These are phyloP conservation scores for Kuschelorhynchus macadamiae DNA, from an alignment of 2,888 invertebrate species.

Conservation along the genomic window DNA sequence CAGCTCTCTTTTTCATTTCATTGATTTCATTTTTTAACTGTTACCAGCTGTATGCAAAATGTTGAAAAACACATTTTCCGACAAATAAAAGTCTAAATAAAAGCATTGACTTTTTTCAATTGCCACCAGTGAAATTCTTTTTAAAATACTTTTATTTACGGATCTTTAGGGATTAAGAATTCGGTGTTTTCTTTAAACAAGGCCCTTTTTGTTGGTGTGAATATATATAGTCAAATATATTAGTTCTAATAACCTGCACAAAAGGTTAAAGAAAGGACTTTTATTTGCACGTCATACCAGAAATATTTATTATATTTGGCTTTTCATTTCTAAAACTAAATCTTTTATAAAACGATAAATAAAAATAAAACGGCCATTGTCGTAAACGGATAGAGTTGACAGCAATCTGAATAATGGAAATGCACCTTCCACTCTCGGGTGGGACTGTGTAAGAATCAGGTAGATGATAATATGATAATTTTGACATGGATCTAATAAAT, in stretches of 20 bases:
- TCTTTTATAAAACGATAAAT: conserved; percentile 38
- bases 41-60: too few relatives aligned
- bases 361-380: conserved; percentile 35
- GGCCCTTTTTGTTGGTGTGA: neutral
- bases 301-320: conserved; percentile 34
- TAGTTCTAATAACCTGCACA: conserved; percentile 29
- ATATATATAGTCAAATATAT: conserved; percentile 5
- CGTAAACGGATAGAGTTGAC: conserved; percentile 37
- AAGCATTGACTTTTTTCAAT: too few relatives aligned
- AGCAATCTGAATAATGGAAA: conserved; percentile 38
- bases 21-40: too few relatives aligned
- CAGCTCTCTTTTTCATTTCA: too few relatives aligned
- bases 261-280: conserved; percentile 24
- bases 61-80: too few relatives aligned
- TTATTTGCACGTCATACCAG: conserved; percentile 29
- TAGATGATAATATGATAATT: conserved; percentile 42
- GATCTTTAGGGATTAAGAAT: conserved; percentile 5
- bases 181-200: conserved; percentile 6
- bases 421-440: conserved; percentile 21
- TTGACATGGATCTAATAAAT: conserved; percentile 24
- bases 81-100: too few relatives aligned
- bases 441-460: conserved; percentile 32
- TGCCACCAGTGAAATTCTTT: too few relatives aligned
- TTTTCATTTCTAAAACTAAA: conserved; percentile 27
- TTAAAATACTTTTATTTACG: too few relatives aligned